Base-by-base conservation (phyloP, 2,797 vertebrate genomes). In the Protosalanx chinensis region DNA sequence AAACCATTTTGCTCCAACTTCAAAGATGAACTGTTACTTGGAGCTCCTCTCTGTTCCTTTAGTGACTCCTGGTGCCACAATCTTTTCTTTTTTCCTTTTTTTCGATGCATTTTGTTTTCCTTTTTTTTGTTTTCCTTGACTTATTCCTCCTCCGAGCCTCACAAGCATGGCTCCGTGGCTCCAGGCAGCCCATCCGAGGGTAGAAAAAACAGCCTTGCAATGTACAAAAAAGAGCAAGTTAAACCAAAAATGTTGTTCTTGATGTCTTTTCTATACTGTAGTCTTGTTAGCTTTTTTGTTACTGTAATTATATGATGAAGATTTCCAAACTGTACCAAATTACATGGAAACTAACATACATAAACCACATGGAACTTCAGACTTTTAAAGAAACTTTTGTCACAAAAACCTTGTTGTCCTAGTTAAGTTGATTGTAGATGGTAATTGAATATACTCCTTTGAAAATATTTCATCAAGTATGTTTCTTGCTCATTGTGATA, bases 401-500 rank as follows among this genome's bases (percentile, higher is more conserved):
- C 96, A 98, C 97, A 96, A 94, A 91, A 96, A 97, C 95, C 96
- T 98, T 97, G 97, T 98, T 98, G 97, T 98, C 97, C 98, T 98
- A 98, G 97, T 98, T 98, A 96, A 98, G 97, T 98, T 98, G 96
- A 98, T 97, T 98, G 97, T 98, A 98, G 97, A 97, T 98, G 97
- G 96, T 98, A 98, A 98, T 97, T 98, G 96, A 98, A 98, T 98
- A 98, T 98, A 98, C 96, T 98, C 96, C 96, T 98, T 98, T 98
- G 97, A 97, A 98, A 98, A 97, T 98, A 98, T 95, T 98, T 98
- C 96, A 98, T 98, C 96, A 97, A 97, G 95, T 98, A 98, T 98
- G 97, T 98, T 98, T 98, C 96, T 96, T 98, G 97, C 97, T 98
- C 97, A 98, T 98, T 98, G 97, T 98, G 96, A 97, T 98, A 97